phyloP scores from a whole-genome alignment of 1,140 invertebrate species.

The Drosophila mauritiana region DNA sequence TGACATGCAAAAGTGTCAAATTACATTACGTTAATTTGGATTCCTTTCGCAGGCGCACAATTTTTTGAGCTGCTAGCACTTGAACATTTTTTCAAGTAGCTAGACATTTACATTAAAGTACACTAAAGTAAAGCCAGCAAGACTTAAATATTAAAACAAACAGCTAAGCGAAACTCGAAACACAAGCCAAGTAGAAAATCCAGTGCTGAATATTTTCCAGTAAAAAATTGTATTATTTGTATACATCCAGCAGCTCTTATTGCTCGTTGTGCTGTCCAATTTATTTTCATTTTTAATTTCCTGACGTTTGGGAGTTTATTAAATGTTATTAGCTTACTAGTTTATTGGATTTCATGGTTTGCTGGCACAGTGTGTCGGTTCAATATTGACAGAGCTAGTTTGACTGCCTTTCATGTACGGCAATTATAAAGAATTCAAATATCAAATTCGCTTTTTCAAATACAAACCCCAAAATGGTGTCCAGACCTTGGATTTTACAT shows the following conservation, averaged over 20 bases:
- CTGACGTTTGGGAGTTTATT: slow-evolving; percentile 44
- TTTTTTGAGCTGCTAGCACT: slow-evolving; percentile 37
- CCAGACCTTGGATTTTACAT: slow-evolving; percentile 9
- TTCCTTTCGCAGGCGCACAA: slow-evolving; percentile 32
- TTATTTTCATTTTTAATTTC: slow-evolving; percentile 50
- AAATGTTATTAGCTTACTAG: slow-evolving; percentile 46
- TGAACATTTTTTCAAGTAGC: slow-evolving; percentile 9
- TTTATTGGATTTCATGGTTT: slow-evolving; percentile 40
- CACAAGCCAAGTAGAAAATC: not conserved
- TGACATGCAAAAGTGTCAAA: slow-evolving; percentile 74
- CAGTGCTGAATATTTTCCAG: not conserved
- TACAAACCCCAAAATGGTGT: not conserved
- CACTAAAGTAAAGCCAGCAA: not conserved
- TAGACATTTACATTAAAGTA: not conserved
- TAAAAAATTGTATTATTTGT: slow-evolving; percentile 24
- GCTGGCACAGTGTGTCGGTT: slow-evolving; percentile 2
- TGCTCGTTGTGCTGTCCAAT: slow-evolving; percentile 12
- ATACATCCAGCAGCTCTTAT: slow-evolving; percentile 7
- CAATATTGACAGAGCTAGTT: slow-evolving; percentile 40
- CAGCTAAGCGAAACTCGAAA: not conserved
- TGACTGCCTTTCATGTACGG: slow-evolving; percentile 5
- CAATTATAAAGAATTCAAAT: slow-evolving; percentile 4
- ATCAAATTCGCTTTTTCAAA: slow-evolving; percentile 5
- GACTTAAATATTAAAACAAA: not conserved
- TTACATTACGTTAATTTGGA: slow-evolving; percentile 75